Conservation (phyloP, 2,888 invertebrate genomes). For the Nasonovia ribisnigri region DNA sequence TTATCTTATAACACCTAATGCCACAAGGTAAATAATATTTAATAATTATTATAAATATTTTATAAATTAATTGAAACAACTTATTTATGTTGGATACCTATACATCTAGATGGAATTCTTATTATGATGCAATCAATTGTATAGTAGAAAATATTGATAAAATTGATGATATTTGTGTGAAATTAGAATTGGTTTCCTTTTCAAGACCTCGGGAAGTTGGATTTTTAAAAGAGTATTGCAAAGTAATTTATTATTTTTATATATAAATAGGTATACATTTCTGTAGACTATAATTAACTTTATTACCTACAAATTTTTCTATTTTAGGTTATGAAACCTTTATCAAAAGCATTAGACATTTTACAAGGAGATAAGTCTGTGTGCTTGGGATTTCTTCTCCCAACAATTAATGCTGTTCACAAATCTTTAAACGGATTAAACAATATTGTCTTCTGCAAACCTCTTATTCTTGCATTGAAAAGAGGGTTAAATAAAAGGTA, state of each 20-base stretch:
- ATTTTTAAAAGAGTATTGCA: background rate
- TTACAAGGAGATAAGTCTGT: background rate
- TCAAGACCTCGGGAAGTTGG: background rate
- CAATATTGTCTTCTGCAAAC: background rate
- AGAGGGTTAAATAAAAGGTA: background rate
- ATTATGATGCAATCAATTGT: constrained; percentile 6
- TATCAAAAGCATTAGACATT: background rate
- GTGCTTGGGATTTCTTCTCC: background rate
- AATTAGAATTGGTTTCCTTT: background rate
- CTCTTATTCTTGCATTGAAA: background rate
- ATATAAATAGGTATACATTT: background rate
- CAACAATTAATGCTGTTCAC: background rate
- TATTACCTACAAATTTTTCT: background rate
- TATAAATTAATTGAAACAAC: too few relatives aligned
- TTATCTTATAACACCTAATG: too few relatives aligned
- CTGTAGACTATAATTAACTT: too few relatives aligned
- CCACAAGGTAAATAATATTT: too few relatives aligned
- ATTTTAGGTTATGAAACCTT: constrained; percentile 12
- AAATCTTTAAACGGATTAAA: constrained; percentile 12
- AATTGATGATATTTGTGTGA: background rate
- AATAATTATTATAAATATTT: too few relatives aligned
- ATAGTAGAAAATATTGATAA: background rate
- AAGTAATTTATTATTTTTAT: background rate
- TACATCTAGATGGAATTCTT: background rate
- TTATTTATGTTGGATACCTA: too few relatives aligned